Evolutionary conservation across 2,113 vertebrate species (phyloP).

Genomic region (Ammodytes marinus): DNA sequence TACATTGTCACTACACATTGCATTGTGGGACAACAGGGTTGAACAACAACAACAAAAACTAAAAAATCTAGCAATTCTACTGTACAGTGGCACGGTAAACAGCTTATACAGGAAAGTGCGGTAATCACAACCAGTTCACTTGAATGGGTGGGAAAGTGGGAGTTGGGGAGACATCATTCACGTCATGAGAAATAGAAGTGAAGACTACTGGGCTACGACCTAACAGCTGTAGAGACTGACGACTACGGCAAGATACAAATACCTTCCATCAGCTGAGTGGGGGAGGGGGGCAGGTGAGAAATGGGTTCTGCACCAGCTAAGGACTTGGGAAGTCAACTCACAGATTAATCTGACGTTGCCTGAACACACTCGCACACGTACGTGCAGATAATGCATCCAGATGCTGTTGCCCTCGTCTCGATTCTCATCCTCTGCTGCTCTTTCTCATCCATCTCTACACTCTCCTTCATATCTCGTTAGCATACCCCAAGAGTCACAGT

Average conservation of each 20-base stretch:
- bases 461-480: conserved; percentile 61
- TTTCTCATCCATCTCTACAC: conserved; percentile 67
- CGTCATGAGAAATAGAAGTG: conserved; percentile 69
- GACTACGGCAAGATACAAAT: conserved; percentile 80
- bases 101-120: conserved; percentile 11
- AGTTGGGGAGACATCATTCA: conserved; percentile 10
- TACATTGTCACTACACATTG: background rate
- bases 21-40: background rate
- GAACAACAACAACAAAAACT: background rate
- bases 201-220: conserved; percentile 76
- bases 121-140: conserved; percentile 27
- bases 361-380: conserved; percentile 41
- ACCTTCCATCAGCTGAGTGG: conserved; percentile 74
- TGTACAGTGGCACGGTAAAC: background rate
- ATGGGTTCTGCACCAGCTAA: conserved; percentile 36
- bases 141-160: background rate
- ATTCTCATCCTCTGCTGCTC: conserved; percentile 62
- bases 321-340: conserved; percentile 37
- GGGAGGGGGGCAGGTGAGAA: conserved; percentile 74
- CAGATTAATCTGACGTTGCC: conserved; percentile 51
- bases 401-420: conserved; percentile 43
- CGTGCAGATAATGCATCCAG: conserved; percentile 41
- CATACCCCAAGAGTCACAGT: conserved; percentile 50
- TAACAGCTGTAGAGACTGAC: conserved; percentile 83
- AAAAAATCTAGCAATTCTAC: background rate